A percentile compares a stretch with the other conserved stretches of the same genome.
phyloP scores from a whole-genome alignment of 2,888 invertebrate species.

The Lasioglossum zephyrum region DNA sequence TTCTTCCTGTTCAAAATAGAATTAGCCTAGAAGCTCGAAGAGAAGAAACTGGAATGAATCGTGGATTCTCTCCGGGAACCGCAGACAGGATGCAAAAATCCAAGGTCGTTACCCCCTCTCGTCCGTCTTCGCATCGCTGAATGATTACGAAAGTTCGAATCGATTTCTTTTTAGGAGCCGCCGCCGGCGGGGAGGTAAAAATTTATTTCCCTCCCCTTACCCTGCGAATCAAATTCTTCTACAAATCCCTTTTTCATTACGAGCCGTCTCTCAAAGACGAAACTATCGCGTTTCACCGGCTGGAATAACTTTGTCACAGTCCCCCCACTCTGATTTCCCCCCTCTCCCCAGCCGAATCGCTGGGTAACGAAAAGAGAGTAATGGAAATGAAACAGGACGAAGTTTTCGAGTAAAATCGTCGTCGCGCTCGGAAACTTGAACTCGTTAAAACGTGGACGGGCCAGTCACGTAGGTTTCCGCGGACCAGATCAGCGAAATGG shows the following conservation, averaged over 20 bases:
- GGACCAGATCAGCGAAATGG: slow-evolving; percentile 33
- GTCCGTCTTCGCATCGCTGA: neutral
- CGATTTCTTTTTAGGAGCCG: neutral
- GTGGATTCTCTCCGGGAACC: neutral
- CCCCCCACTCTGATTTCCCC: too few relatives aligned
- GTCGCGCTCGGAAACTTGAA: slow-evolving; percentile 27
- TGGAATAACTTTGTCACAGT: neutral
- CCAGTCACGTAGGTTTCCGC: slow-evolving; percentile 21
- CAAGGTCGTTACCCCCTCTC: neutral
- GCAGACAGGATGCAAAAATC: neutral
- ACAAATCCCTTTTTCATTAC: slow-evolving; percentile 18
- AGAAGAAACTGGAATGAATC: neutral
- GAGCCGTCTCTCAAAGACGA: slow-evolving; percentile 13
- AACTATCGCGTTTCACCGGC: neutral
- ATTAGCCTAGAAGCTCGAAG: neutral
- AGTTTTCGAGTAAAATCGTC: slow-evolving; percentile 7
- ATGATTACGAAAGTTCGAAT: slow-evolving; percentile 7
- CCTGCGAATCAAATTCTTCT: neutral
- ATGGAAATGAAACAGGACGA: neutral
- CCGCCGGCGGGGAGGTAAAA: neutral
- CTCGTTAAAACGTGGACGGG: slow-evolving; percentile 50
- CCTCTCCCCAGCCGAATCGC: neutral
- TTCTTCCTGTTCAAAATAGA: neutral
- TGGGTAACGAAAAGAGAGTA: neutral
- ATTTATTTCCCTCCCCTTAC: neutral